Base-by-base conservation (phyloP, 35 echinoderm and acorn worm species). In the Amphiura filiformis region DNA sequence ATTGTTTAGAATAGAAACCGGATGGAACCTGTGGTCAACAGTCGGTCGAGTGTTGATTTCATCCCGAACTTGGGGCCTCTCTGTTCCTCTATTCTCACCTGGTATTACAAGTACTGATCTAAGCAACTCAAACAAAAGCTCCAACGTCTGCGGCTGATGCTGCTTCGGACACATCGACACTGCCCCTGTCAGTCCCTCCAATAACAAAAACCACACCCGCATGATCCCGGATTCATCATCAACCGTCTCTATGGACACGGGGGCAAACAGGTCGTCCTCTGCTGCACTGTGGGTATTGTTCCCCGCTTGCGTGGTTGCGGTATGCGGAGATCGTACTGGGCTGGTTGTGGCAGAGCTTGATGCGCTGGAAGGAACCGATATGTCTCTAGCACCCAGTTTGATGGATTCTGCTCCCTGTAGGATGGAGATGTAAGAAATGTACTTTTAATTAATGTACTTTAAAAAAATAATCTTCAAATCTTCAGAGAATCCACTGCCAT, bases 171-270 rank as follows among this genome's bases (percentile, higher is more conserved):
- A 94, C 9, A 87, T 87, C 5, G 93, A 91, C 82, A 94, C 93
- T 18, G 96, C 93, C 4, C 92, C 96, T 9, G 93, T 92, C 26
- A 99, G 80, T 18, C 96, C 96, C 65, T 99, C 96, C 31, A 99
- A 75, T 0, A 99, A 80, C 4, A 99, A 89, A 77, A 94, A 94
- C 96, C 96, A 99, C 31, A 94, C 96, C 78, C 90, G 80, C 26
- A 94, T 92, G 41, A 99, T 88, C 20, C 96, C 96, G 18, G 90
- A 92, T 39, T 92, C 86, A 91, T 99, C 96, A 86, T 99, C 96
- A 0, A 99, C 84, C n/a, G 78, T 49, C 83, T 99, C 96, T n/a
- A 92, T 81, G 31, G 76, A 47, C 30, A 99, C 93, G 20, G 93
- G 87, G 34, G 88, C 84, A 75, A 99, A 94, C 39, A 95, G 79